Conservation (phyloP, 1,140 invertebrate genomes). For the Leguminivora glycinivorella region DNA sequence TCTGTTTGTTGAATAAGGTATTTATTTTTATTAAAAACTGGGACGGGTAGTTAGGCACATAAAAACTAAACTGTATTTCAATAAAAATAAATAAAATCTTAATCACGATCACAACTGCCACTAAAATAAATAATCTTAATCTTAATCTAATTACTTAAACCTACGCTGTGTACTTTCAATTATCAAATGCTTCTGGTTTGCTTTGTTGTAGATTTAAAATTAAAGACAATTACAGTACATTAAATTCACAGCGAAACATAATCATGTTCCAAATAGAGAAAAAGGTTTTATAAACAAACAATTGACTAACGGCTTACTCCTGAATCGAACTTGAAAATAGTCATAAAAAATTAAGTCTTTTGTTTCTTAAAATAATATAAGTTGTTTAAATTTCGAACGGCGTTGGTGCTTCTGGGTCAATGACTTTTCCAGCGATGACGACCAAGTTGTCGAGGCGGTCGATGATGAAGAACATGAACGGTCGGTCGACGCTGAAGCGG, state of each 20-base stretch:
- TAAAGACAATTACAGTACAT: conserved; percentile 16
- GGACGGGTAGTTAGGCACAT: not conserved
- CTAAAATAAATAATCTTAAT: conserved; percentile 60
- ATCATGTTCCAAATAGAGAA: not conserved
- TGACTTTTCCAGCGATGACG: conserved; percentile 82
- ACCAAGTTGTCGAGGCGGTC: conserved; percentile 82
- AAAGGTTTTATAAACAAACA: not conserved
- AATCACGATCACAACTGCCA: conserved; percentile 62
- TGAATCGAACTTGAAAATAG: not conserved
- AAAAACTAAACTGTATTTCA: conserved; percentile 21
- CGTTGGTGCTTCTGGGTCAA: conserved; percentile 66
- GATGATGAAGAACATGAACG: conserved; percentile 84
- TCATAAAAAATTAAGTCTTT: not conserved
- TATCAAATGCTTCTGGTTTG: conserved; percentile 79
- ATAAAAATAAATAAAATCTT: conserved; percentile 64
- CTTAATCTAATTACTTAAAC: conserved; percentile 47
- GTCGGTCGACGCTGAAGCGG: conserved; percentile 81
- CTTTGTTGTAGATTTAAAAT: conserved; percentile 35
- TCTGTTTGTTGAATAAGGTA: not conserved
- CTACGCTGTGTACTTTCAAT: conserved; percentile 77
- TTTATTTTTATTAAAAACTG: not conserved
- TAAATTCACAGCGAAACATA: not conserved
- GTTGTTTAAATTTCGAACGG: conserved; percentile 48
- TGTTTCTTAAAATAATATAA: not conserved
- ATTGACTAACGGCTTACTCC: not conserved